Conservation (phyloP, 1,140 invertebrate species). For the Halictus rubicundus region DNA sequence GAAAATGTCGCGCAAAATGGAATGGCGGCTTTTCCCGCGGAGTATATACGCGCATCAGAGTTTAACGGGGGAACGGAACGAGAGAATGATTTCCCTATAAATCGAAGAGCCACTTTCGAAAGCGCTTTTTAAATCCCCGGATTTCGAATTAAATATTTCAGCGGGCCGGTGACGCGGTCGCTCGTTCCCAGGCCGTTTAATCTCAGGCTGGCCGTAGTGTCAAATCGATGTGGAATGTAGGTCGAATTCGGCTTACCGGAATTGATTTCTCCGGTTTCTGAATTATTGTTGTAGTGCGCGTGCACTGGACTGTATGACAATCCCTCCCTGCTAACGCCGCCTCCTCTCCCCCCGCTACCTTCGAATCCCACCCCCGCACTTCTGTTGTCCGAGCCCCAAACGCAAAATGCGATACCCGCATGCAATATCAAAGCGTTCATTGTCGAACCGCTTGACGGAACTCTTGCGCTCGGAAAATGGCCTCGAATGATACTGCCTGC, state of each 20-base stretch:
- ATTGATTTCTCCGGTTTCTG: constrained; percentile 67
- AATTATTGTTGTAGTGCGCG: constrained; percentile 51
- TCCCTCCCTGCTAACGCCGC: background rate
- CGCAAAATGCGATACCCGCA: background rate
- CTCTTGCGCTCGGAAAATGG: background rate
- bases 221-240: constrained; percentile 65
- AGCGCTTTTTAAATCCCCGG: constrained; percentile 57
- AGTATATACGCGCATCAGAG: background rate
- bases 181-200: constrained; percentile 55
- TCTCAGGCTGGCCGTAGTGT: constrained; percentile 49
- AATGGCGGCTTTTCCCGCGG: background rate
- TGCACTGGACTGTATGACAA: constrained; percentile 12
- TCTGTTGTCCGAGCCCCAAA: no score
- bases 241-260: constrained; percentile 66
- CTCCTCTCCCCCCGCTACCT: background rate
- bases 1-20: no score
- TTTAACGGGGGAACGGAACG: constrained; percentile 12
- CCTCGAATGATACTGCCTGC: background rate
- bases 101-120: constrained; percentile 4
- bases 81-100: constrained; percentile 22
- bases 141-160: constrained; percentile 64
- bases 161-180: constrained; percentile 53
- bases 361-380: background rate
- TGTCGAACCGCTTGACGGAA: background rate
- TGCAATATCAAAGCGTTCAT: constrained; percentile 4